Evolutionary conservation across 2,113 vertebrate species (phyloP).

Genomic region (Blennius ocellaris): DNA sequence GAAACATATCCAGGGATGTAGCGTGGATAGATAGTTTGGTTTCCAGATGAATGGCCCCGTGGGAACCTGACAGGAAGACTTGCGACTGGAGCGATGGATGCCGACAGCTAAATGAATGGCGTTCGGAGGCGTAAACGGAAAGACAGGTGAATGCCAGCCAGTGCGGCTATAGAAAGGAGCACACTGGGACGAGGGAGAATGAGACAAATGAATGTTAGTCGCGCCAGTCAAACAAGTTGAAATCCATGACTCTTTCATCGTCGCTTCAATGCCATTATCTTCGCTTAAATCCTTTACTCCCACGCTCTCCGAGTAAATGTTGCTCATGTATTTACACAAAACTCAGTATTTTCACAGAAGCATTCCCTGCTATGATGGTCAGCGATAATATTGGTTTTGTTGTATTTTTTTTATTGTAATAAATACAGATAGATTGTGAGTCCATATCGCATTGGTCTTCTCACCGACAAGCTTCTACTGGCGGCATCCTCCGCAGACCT

Average conservation of each 20-base stretch:
- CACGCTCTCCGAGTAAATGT: slow-evolving; percentile 7
- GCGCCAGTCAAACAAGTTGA: slow-evolving; percentile 4
- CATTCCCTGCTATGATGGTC: slow-evolving; percentile 34
- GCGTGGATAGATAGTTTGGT: slow-evolving; percentile 43
- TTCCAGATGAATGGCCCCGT: slow-evolving; percentile 43
- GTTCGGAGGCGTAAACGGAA: slow-evolving; percentile 18
- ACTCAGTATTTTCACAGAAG: slow-evolving; percentile 28
- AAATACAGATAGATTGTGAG: slow-evolving; percentile 58
- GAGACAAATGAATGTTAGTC: slow-evolving; percentile 16
- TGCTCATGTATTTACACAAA: slow-evolving; percentile 15
- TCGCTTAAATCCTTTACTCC: slow-evolving; percentile 19
- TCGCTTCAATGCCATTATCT: slow-evolving; percentile 1
- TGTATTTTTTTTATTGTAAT: slow-evolving; percentile 69
- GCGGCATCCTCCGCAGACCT: slow-evolving; percentile 43
- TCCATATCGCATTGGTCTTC: slow-evolving; percentile 48
- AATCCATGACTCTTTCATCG: slow-evolving; percentile 6
- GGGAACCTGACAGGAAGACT: slow-evolving; percentile 43
- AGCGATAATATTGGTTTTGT: slow-evolving; percentile 29
- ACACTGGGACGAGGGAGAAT: background rate
- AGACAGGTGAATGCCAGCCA: slow-evolving; percentile 10
- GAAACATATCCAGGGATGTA: slow-evolving; percentile 33
- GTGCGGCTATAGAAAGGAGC: slow-evolving; percentile 4
- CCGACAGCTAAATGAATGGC: slow-evolving; percentile 49
- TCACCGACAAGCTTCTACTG: slow-evolving; percentile 1
- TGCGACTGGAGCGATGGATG: slow-evolving; percentile 46